phyloP scores from a whole-genome alignment of 2,113 vertebrate genomes.

The Emydura subglobosa region DNA sequence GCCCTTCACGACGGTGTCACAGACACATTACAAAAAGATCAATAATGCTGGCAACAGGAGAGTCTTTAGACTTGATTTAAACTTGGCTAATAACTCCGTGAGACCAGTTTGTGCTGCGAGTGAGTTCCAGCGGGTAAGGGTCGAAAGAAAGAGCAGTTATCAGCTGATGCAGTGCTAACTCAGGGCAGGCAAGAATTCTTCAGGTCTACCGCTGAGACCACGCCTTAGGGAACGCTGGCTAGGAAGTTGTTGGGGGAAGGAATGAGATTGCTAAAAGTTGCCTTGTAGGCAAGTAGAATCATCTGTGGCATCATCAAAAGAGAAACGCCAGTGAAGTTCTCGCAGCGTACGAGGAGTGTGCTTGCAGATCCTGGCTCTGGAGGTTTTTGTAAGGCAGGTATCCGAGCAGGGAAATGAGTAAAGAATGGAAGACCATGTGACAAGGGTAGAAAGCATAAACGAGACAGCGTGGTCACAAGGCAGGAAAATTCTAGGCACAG shows the following conservation, averaged over 20 bases:
- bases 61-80: background rate
- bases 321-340: background rate
- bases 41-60: background rate
- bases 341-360: accelerated
- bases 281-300: accelerated
- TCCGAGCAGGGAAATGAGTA: background rate
- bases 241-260: background rate
- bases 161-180: background rate
- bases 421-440: background rate
- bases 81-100: background rate
- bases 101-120: accelerated
- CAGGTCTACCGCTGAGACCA: background rate
- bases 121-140: background rate
- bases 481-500: background rate
- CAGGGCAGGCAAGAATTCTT: background rate
- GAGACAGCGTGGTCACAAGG: accelerated
- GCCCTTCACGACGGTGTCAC: background rate
- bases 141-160: background rate
- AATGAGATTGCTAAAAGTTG: background rate
- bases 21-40: background rate
- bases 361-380: background rate
- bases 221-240: background rate
- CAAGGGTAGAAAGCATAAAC: background rate
- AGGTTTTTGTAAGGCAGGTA: no score
- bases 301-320: accelerated